Evolutionary conservation across 2,797 vertebrate genomes (phyloP), one percentile per base, ranked within the genome.

Genomic region (Epinephelus awoara): DNA sequence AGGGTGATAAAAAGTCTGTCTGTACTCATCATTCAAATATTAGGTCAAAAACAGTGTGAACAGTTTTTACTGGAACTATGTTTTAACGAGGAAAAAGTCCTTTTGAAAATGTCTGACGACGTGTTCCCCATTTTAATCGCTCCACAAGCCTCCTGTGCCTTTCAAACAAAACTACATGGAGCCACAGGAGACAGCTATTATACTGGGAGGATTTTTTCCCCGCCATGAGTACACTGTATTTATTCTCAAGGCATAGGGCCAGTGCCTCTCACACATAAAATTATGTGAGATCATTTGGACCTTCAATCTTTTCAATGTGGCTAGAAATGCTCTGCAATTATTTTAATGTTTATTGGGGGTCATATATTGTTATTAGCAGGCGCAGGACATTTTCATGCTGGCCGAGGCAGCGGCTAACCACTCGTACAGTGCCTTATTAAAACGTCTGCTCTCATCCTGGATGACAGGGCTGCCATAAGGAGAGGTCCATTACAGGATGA

Each of bases 291-390:
- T 58, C 46, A 75, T 75, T 74, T 77, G 47, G 72, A 51, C 42
- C n/a, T 50, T 81, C n/a, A 46, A 61, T 54, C 64, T 61, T 72
- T 51, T 72, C 17, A 19, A 4, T 11, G 52, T 19, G 51, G 23
- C 8, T 56, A 23, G 29, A 67, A 66, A 17, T 42, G 59, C 51
- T n/a, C 62, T 50, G 62, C 63, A 62, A 78, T 86, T 75, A 84
- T 29, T 79, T 63, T 67, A 80, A 76, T 77, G 74, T 54, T 67
- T 15, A 58, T 47, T 56, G 59, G 23, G 59, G 72, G 75, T 79
- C 46, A 9, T 64, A 59, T 50, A 56, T 49, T 80, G 66, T 70
- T 67, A 82, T 51, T 18, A 51, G 68, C 67, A 58, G 68, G 54
- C 10, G 25, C 29, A 52, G 42, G 21, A 66, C 14, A 25, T 66